Base-by-base conservation (phyloP, 2,113 vertebrate species). In the Percina caprodes region DNA sequence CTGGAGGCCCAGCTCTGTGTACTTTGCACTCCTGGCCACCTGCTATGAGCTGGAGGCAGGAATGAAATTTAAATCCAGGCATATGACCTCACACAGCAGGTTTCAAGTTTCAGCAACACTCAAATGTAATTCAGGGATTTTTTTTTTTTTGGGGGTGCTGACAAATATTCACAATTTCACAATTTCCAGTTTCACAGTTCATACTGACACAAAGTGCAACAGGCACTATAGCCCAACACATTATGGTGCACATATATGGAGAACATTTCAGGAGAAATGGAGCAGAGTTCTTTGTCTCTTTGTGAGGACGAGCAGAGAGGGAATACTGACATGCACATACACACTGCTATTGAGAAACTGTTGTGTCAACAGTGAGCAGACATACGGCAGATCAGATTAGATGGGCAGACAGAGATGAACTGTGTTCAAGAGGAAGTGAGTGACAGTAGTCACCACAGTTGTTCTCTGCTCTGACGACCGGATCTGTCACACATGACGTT, bases 1-100 rank as follows among this genome's bases (percentile, higher is more conserved):
- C 88, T 90, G 88, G 88, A 90, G 65, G 63, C 70, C 80, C 48
- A 85, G 82, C 88, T 80, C 70, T 67, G 90, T 88, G 82, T 86
- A 70, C 82, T 87, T 70, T 74, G 63, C 84, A 62, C 75, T 86
- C 78, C 66, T 60, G 73, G 54, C 77, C 81, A 70, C 90, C 89
- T 75, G 84, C 86, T 72, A 77, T 7, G 76, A 84, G 56, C 70
- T 79, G 76, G 66, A 86, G 52, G 77, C 77, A 65, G 56, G 69
- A 39, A 69, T 30, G 75, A 30, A 30, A 80, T 81, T 83, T 83
- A 42, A 42, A 80, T 80, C 80, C 84, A 87, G 91, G 69, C 80
- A 73, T 70, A 45, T 49, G 67, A 54, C 5, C 74, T 74, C 54
- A 65, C 56, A 69, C 68, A 6, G 14, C 26, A 19, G 74, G 80